Percentiles rank a stretch among this genome's conserved stretches.
phyloP scores from a whole-genome alignment of 2,113 vertebrate species.

The Ameiurus melas region DNA sequence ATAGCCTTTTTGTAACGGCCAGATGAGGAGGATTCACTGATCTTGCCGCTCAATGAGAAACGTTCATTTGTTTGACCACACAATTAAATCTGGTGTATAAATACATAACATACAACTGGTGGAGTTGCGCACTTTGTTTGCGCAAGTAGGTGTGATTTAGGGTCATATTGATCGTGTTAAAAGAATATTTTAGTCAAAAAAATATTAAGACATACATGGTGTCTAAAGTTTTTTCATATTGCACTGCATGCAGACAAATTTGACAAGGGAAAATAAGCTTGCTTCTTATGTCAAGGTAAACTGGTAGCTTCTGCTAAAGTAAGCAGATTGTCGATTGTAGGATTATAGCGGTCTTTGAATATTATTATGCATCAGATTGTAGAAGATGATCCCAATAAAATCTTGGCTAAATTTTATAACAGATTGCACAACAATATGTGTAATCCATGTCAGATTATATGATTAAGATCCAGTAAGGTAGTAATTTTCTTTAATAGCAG shows the following conservation, averaged over 20 bases:
- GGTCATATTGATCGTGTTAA: neutral
- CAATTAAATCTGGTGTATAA: neutral
- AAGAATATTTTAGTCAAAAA: neutral
- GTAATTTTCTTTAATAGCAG: no score
- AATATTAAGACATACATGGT: neutral
- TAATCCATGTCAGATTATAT: neutral
- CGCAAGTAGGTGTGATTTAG: neutral
- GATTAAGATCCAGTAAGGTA: neutral
- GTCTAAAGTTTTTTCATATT: neutral
- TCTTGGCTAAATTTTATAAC: neutral
- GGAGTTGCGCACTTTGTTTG: neutral
- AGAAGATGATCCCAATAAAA: neutral
- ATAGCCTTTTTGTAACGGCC: slow-evolving; percentile 24
- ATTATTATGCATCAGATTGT: neutral
- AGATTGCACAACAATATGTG: neutral
- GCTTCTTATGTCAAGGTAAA: neutral
- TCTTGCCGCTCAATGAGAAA: neutral
- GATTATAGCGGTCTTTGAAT: neutral
- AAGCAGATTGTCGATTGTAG: neutral
- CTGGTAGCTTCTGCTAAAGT: neutral
- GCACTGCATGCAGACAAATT: neutral
- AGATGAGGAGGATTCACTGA: neutral
- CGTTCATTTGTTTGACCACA: neutral
- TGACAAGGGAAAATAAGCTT: neutral
- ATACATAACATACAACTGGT: neutral